Percentiles rank a stretch among this genome's conserved stretches.
Evolutionary conservation across 2,888 invertebrate species (phyloP).

Genomic region (Cacoxenus indagator): DNA sequence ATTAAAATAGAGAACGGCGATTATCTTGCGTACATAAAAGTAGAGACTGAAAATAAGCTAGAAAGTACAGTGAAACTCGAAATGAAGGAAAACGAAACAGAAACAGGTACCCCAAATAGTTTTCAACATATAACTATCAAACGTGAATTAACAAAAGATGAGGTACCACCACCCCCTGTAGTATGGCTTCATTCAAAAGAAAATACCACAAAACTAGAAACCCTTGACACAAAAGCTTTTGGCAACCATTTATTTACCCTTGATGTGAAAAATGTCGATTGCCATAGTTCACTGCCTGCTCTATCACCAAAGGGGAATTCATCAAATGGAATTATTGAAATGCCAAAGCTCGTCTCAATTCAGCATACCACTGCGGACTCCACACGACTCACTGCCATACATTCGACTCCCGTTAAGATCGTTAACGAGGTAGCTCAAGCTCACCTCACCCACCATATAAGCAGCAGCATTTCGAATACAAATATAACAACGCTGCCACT

Average conservation of each 20-base stretch:
- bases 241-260: background rate
- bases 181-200: background rate
- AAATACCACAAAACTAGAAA: background rate
- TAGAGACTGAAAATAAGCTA: slow-evolving; percentile 37
- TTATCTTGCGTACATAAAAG: slow-evolving; percentile 31
- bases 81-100: background rate
- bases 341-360: slow-evolving; percentile 19
- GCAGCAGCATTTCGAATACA: slow-evolving; percentile 29
- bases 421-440: background rate
- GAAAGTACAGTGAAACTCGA: slow-evolving; percentile 19
- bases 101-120: background rate
- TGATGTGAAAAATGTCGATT: background rate
- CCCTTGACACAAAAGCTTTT: background rate
- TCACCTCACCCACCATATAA: slow-evolving; percentile 39
- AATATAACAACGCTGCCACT: slow-evolving; percentile 34
- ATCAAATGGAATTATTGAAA: slow-evolving; percentile 20
- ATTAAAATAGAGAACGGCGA: background rate
- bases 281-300: background rate
- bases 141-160: slow-evolving; percentile 8
- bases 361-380: background rate
- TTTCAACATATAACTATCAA: slow-evolving; percentile 4
- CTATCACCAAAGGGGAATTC: background rate
- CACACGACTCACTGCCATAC: slow-evolving; percentile 6
- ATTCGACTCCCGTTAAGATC: too few species aligned
- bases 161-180: background rate